These are phyloP conservation scores for Phenacoccus solenopsis DNA, from an alignment of 1,140 invertebrate genomes.

Conservation along the genomic window DNA sequence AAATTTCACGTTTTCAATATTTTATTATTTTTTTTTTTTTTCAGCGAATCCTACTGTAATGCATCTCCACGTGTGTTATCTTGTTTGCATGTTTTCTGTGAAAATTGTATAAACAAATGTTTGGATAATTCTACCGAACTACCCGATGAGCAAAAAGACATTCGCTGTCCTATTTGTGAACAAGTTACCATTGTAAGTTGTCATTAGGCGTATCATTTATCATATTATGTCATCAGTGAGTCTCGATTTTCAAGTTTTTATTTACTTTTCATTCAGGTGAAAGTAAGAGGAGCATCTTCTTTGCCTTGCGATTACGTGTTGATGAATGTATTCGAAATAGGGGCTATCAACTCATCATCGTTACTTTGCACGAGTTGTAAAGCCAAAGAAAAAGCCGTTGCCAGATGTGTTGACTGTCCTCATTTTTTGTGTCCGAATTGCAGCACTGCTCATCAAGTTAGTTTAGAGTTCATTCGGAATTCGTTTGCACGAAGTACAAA, in stretches of 20 bases:
- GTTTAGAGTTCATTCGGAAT: too few relatives aligned
- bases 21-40: not conserved
- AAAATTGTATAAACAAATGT: conserved; percentile 62
- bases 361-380: conserved; percentile 78
- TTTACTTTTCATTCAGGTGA: conserved; percentile 35
- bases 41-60: conserved; percentile 41
- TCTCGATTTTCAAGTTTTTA: conserved; percentile 19
- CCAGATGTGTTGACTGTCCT: conserved; percentile 82
- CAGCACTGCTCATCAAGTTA: conserved; percentile 72
- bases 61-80: conserved; percentile 69
- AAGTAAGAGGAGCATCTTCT: conserved; percentile 54
- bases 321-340: conserved; percentile 72
- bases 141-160: conserved; percentile 37
- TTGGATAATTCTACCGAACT: conserved; percentile 39
- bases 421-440: conserved; percentile 87
- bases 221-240: conserved; percentile 8
- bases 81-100: conserved; percentile 88
- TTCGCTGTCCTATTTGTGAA: conserved; percentile 62
- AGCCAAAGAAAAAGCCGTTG: conserved; percentile 76
- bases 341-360: conserved; percentile 56
- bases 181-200: conserved; percentile 58
- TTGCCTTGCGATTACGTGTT: conserved; percentile 70
- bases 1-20: not conserved
- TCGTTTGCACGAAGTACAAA: too few relatives aligned
- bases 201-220: too few relatives aligned